These are phyloP conservation scores for Agrochola circellaris DNA, from an alignment of 2,888 invertebrate species.

Conservation along the genomic window DNA sequence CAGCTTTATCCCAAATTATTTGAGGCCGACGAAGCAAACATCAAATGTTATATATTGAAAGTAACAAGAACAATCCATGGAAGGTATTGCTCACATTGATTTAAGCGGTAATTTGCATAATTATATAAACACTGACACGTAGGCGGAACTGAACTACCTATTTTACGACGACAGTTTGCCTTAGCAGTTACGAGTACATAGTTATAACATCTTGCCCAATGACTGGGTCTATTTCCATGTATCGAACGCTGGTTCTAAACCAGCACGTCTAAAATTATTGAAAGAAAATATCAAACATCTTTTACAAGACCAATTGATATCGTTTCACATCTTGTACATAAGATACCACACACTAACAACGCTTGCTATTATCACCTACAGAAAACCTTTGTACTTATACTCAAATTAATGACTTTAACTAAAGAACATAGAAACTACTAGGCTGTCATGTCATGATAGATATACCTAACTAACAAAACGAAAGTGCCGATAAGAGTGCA, in stretches of 20 bases:
- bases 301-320: background rate
- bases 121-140: slow-evolving; percentile 9
- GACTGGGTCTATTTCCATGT: background rate
- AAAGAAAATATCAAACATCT: background rate
- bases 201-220: background rate
- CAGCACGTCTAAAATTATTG: background rate
- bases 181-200: background rate
- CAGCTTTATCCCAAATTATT: background rate
- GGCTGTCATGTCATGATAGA: background rate
- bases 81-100: slow-evolving; percentile 1
- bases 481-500: background rate
- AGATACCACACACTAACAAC: no score
- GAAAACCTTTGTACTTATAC: background rate
- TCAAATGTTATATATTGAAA: background rate
- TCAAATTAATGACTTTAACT: background rate
- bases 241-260: background rate
- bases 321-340: background rate
- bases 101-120: slow-evolving; percentile 5
- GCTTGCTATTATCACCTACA: background rate
- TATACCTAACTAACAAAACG: background rate
- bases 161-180: background rate
- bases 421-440: background rate
- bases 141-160: background rate
- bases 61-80: background rate
- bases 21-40: background rate